A percentile compares a stretch with the other conserved stretches of the same genome.
Conservation (phyloP, 2,797 vertebrate species). For the Sarcophilus harrisii region DNA sequence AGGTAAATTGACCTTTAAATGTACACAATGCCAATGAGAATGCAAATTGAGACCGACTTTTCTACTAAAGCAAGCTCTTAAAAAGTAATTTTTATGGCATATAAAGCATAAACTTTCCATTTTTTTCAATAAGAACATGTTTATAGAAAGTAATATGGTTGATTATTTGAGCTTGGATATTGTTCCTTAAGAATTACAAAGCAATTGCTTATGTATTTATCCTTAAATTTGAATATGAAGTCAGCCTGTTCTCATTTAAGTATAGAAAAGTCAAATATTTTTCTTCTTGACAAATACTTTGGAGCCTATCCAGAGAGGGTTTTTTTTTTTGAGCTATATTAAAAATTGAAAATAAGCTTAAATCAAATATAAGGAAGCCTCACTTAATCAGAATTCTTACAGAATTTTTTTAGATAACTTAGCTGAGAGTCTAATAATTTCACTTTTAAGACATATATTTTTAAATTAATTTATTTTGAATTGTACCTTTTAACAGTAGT, state of each 20-base stretch:
- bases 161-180: slow-evolving; percentile 29
- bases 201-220: slow-evolving; percentile 33
- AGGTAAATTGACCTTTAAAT: slow-evolving; percentile 62
- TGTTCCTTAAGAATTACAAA: slow-evolving; percentile 49
- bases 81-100: slow-evolving; percentile 41
- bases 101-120: slow-evolving; percentile 38
- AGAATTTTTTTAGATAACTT: slow-evolving; percentile 7
- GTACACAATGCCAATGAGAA: slow-evolving; percentile 25
- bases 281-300: slow-evolving; percentile 39
- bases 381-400: neutral
- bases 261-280: slow-evolving; percentile 38
- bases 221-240: slow-evolving; percentile 31
- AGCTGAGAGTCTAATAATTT: neutral
- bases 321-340: slow-evolving; percentile 10
- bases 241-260: slow-evolving; percentile 52
- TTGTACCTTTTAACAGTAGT: neutral
- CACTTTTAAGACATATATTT: neutral
- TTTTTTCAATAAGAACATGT: slow-evolving; percentile 26
- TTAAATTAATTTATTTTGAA: slow-evolving; percentile 36
- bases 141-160: slow-evolving; percentile 1
- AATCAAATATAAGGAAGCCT: neutral
- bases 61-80: slow-evolving; percentile 27
- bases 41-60: slow-evolving; percentile 39
- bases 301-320: neutral
- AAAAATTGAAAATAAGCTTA: slow-evolving; percentile 26